phyloP scores from a whole-genome alignment of 2,113 vertebrate species.

The Pogona vitticeps region DNA sequence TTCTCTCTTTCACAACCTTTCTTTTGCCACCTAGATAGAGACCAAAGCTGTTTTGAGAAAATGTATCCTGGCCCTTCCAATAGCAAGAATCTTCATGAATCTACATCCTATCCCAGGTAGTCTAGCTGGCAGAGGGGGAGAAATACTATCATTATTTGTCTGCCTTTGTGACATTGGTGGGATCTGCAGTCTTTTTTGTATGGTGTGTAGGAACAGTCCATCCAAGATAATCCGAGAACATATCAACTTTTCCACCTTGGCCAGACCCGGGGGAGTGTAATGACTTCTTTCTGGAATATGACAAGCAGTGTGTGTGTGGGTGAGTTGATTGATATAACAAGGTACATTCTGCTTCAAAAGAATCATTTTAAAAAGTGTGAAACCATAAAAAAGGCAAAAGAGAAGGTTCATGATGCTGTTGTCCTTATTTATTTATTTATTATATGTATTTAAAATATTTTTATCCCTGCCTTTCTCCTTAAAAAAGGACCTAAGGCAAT shows the following conservation, averaged over 20 bases:
- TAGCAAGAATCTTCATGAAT: neutral
- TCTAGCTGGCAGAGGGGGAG: conserved; percentile 44
- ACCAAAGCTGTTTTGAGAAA: no score
- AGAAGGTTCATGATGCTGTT: rapidly evolving
- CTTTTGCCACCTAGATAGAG: no score
- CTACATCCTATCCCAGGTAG: conserved; percentile 3
- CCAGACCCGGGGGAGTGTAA: conserved; percentile 26
- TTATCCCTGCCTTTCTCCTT: no score
- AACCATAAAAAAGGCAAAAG: conserved; percentile 49
- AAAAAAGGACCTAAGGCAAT: no score
- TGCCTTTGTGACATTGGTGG: conserved; percentile 34
- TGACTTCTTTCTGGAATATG: conserved; percentile 28
- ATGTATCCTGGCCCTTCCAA: no score
- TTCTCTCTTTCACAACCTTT: no score
- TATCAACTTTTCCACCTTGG: conserved; percentile 43
- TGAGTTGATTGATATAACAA: conserved; percentile 39
- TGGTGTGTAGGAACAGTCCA: conserved; percentile 50
- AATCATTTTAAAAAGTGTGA: conserved; percentile 49
- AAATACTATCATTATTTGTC: conserved; percentile 49
- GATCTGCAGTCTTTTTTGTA: conserved; percentile 50
- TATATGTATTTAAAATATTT: no score
- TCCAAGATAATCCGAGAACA: conserved; percentile 39
- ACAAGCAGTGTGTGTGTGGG: conserved; percentile 19
- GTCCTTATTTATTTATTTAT: no score
- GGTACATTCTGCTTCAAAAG: conserved; percentile 26